Conservation (phyloP, 2,888 invertebrate genomes). For the Temnothorax unifasciatus region DNA sequence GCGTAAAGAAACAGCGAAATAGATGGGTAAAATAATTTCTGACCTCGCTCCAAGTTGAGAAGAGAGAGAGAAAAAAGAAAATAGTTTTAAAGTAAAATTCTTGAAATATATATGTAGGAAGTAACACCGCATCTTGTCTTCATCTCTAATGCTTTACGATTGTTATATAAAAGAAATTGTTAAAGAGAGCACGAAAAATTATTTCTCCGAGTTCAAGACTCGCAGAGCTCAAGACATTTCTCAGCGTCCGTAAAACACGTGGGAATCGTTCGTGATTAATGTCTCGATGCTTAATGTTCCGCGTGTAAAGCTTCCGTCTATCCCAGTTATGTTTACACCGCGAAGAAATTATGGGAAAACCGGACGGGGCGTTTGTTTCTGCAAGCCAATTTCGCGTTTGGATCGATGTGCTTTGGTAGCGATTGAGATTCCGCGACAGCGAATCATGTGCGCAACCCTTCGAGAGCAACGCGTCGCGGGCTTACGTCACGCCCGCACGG, state of each 20-base stretch:
- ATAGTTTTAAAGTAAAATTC: not conserved
- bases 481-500: conserved; percentile 81
- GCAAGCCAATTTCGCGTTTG: conserved; percentile 1
- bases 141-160: not conserved
- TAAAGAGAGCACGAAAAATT: conserved; percentile 12
- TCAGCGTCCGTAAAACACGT: conserved; percentile 27
- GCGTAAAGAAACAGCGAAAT: conserved; percentile 3
- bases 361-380: conserved; percentile 33
- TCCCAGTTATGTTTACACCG: conserved; percentile 1
- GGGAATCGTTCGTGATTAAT: conserved; percentile 34
- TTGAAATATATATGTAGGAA: not conserved
- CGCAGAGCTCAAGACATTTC: conserved; percentile 5
- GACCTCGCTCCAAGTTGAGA: not conserved
- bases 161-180: not conserved
- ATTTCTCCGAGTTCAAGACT: not conserved
- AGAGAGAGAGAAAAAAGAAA: not conserved
- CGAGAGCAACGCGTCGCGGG: conserved; percentile 49
- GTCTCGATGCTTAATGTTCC: conserved; percentile 16
- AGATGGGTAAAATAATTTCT: not conserved
- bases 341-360: conserved; percentile 1
- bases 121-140: not conserved
- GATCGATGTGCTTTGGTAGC: conserved; percentile 17
- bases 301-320: conserved; percentile 4
- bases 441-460: conserved; percentile 50
- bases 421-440: not conserved